Evolutionary conservation across 2,888 invertebrate genomes (phyloP), one percentile per base, ranked within the genome.

Genomic region (Drosophila lutescens): DNA sequence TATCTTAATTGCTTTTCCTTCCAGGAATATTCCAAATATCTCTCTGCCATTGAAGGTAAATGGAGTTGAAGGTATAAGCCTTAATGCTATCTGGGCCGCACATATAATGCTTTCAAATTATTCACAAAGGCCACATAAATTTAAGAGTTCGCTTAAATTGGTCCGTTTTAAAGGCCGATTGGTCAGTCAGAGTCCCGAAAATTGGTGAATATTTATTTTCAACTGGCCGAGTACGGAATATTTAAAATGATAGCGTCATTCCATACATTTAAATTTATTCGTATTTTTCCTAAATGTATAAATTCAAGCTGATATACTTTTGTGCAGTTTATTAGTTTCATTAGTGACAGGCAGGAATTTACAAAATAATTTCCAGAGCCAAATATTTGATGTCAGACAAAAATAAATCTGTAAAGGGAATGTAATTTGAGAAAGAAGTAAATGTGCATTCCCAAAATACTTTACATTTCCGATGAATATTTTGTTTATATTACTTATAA

Each of bases 301-400:
- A 43, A 12, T 40, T 17, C 4, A 17, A 17, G 4, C 15, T 9
- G 17, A 17, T 9, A 4, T 17, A 17, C 10, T 41, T 41, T 41
- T 43, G 10, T 10, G 20, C 23, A 41, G 40, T 60, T 62, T 62
- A 62, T 62, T 62, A 62, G 38, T 47, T 59, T 34, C 20, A 26
- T 41, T 34, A 41, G 12, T 60, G 23, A 34, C 46, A 26, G 15
- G 4, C 26, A 3, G 20, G 46, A 60, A 59, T 59, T 47, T 59
- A 26, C n/a, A 17, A 44, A 59, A 30, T 56, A 32, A 17, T 41
- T 49, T 34, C 2, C 40, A 30, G 13, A 26, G 34, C 26, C 40
- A 58, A 34, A 23, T 13, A 34, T 26, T 38, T 32, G 17, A 32
- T 54, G 30, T 38, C n/a, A 23, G 32, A 40, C 58, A 20, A 57